phyloP scores from a whole-genome alignment of 2,888 invertebrate genomes.

The Heliothis peltigera region DNA sequence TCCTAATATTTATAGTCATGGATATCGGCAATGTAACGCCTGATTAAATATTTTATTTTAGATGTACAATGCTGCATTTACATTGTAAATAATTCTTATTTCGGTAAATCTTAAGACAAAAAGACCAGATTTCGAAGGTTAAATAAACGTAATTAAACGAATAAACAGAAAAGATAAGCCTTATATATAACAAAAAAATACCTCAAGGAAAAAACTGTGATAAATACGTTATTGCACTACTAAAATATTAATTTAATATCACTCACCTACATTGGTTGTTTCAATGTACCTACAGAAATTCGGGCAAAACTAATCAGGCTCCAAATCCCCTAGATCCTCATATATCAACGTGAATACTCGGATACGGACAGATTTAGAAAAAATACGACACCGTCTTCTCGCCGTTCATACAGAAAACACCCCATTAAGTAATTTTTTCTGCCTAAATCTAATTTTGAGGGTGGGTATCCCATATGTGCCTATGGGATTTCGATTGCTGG shows the following conservation, averaged over 20 bases:
- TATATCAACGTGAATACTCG: conserved; percentile 67
- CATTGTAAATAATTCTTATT: too few species aligned
- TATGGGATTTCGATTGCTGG: conserved; percentile 72
- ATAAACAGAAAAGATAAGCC: background rate
- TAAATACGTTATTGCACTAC: conserved; percentile 4
- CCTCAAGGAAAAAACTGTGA: background rate
- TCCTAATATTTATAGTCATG: too few species aligned
- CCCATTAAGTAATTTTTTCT: conserved; percentile 89
- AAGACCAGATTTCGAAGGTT: too few species aligned
- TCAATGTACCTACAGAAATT: conserved; percentile 40
- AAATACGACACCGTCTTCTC: conserved; percentile 72
- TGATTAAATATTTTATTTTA: too few species aligned
- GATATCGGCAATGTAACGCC: too few species aligned
- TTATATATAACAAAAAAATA: background rate
- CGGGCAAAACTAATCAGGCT: conserved; percentile 55
- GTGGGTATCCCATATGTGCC: conserved; percentile 85
- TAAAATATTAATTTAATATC: conserved; percentile 37
- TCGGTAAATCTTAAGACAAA: too few species aligned
- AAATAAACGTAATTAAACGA: background rate
- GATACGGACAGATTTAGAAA: conserved; percentile 71
- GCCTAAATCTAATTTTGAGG: conserved; percentile 86
- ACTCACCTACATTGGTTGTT: conserved; percentile 26
- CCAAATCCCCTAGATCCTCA: conserved; percentile 59
- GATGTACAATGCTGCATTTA: too few species aligned
- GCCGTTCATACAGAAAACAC: conserved; percentile 86